Evolutionary conservation across 2,113 vertebrate species (phyloP).

Genomic region (Sphyrna mokarran): DNA sequence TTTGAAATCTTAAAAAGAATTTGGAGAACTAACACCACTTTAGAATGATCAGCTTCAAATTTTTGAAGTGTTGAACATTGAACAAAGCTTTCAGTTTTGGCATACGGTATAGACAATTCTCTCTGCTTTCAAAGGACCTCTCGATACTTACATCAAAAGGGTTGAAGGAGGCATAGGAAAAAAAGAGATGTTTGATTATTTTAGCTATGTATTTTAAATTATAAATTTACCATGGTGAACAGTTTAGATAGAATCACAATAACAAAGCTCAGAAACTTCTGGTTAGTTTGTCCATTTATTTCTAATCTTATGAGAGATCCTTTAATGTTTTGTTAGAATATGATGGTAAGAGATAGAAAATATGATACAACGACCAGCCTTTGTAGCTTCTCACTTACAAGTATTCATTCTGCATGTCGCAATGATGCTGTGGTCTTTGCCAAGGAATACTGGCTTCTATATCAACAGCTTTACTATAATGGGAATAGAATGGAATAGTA

Average conservation of each 20-base stretch:
- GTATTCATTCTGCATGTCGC: too few species aligned
- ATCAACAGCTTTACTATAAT: not conserved
- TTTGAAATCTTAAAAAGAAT: not conserved
- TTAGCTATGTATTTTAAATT: not conserved
- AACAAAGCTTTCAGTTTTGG: not conserved
- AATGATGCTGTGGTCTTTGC: not conserved
- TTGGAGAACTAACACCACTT: not conserved
- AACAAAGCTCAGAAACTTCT: not conserved
- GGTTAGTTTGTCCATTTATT: not conserved
- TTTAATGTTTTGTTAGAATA: not conserved
- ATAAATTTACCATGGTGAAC: not conserved
- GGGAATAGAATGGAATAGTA: not conserved
- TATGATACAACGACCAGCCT: not conserved
- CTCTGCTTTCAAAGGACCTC: not conserved
- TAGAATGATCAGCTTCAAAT: not conserved
- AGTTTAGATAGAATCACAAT: not conserved
- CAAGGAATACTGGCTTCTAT: not conserved
- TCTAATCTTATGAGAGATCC: not conserved
- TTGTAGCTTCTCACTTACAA: not conserved
- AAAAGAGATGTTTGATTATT: not conserved
- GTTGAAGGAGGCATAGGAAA: not conserved
- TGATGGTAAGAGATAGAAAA: not conserved
- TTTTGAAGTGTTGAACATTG: not conserved
- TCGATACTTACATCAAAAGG: not conserved
- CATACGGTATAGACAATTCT: not conserved